phyloP scores from a whole-genome alignment of 2,113 vertebrate genomes.

The Xerus inauris region DNA sequence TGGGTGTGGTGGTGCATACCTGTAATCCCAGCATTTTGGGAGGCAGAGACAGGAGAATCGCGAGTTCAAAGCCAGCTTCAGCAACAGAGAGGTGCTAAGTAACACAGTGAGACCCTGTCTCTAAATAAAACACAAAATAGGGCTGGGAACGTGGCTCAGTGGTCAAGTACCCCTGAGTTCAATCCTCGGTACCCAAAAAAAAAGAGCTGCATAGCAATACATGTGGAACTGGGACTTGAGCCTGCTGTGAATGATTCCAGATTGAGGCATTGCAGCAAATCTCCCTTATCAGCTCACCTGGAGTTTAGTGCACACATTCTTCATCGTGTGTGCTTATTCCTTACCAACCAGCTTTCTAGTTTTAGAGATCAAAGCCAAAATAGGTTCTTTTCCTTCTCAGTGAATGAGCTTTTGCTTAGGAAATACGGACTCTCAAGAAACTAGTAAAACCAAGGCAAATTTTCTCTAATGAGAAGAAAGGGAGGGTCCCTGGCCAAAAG shows the following conservation, averaged over 20 bases:
- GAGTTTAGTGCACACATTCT: not conserved
- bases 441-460: not conserved
- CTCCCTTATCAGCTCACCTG: not conserved
- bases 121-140: too few relatives aligned
- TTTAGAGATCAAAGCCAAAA: not conserved
- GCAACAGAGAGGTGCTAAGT: too few relatives aligned
- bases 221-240: not conserved
- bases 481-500: not conserved
- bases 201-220: not conserved
- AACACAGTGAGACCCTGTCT: too few relatives aligned
- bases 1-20: too few relatives aligned
- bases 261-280: not conserved
- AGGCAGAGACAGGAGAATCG: too few relatives aligned
- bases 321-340: not conserved
- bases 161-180: too few relatives aligned
- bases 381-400: not conserved
- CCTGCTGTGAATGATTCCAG: accelerated
- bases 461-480: not conserved
- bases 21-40: too few relatives aligned
- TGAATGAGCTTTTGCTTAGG: not conserved
- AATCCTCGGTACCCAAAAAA: too few relatives aligned
- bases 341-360: not conserved
- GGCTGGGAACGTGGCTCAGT: too few relatives aligned
- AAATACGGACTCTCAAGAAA: not conserved
- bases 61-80: too few relatives aligned